Evolutionary conservation across 92 coral and sea anemone species (phyloP).

Genomic region (Palythoa caribaeorum): DNA sequence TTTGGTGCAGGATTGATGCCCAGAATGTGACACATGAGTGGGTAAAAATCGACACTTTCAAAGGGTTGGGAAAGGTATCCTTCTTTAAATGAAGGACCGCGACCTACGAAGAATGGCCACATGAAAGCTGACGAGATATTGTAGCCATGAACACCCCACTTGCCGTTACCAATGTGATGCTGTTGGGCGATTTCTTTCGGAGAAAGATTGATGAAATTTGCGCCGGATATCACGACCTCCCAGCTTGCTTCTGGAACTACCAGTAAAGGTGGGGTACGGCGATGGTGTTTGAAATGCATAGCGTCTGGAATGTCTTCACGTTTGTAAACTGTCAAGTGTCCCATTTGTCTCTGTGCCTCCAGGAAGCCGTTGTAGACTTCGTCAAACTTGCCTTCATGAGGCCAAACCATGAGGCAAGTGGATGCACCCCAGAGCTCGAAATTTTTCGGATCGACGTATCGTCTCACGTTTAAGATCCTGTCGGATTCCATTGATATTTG

Average conservation of each 20-base stretch:
- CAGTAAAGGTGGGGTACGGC: constrained; percentile 79
- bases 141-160: constrained; percentile 74
- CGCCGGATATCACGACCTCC: constrained; percentile 44
- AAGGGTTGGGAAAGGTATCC: constrained; percentile 67
- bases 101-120: constrained; percentile 82
- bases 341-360: constrained; percentile 56
- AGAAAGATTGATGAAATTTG: not conserved
- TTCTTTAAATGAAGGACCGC: constrained; percentile 88
- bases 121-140: constrained; percentile 64
- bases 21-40: constrained; percentile 81
- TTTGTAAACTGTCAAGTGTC: constrained; percentile 72
- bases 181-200: constrained; percentile 6
- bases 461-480: constrained; percentile 63
- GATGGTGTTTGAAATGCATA: constrained; percentile 66
- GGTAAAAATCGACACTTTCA: constrained; percentile 76
- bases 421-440: constrained; percentile 78
- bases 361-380: constrained; percentile 49
- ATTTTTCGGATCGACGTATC: constrained; percentile 64
- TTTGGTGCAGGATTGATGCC: constrained; percentile 75
- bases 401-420: constrained; percentile 69
- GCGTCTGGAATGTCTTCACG: constrained; percentile 74
- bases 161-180: not conserved
- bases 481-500: constrained; percentile 77
- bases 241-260: constrained; percentile 82
- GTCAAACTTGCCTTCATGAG: constrained; percentile 62